Evolutionary conservation across 1,140 invertebrate genomes (phyloP).

Genomic region (Euura lappo): DNA sequence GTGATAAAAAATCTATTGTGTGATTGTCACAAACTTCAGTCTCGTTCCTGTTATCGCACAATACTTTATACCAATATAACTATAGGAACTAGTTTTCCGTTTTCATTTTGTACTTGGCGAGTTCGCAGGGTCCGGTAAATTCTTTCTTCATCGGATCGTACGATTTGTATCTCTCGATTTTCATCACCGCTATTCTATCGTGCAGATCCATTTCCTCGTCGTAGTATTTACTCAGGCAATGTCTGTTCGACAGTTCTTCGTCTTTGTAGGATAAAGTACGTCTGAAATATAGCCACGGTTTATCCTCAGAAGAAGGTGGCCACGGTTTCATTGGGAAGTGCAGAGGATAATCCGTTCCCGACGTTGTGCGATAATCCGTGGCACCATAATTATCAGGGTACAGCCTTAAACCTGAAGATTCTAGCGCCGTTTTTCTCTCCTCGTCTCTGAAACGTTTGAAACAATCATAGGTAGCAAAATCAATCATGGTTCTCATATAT

Average conservation of each 20-base stretch:
- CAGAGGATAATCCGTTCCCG: slow-evolving; percentile 27
- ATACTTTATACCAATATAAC: too few relatives aligned
- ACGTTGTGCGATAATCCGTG: slow-evolving; percentile 33
- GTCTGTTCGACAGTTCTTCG: slow-evolving; percentile 29
- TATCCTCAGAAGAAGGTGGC: background rate
- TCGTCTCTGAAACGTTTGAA: background rate
- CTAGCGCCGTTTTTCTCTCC: background rate
- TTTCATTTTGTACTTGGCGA: background rate
- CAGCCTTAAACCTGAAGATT: background rate
- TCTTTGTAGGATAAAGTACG: slow-evolving; percentile 34
- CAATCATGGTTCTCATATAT: slow-evolving; percentile 5
- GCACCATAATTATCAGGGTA: background rate
- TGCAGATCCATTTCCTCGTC: slow-evolving; percentile 41
- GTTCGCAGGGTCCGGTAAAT: slow-evolving; percentile 16
- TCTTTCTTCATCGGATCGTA: slow-evolving; percentile 14
- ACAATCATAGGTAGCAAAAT: background rate
- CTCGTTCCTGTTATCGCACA: too few relatives aligned
- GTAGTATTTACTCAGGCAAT: slow-evolving; percentile 33
- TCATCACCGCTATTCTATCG: slow-evolving; percentile 31
- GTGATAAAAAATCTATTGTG: too few relatives aligned
- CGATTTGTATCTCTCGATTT: slow-evolving; percentile 23
- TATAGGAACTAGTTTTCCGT: too few relatives aligned
- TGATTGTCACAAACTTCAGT: too few relatives aligned
- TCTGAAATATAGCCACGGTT: slow-evolving; percentile 35
- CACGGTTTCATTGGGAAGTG: slow-evolving; percentile 23